Conservation (phyloP, 1,140 invertebrate genomes). For the Aethina tumida region DNA sequence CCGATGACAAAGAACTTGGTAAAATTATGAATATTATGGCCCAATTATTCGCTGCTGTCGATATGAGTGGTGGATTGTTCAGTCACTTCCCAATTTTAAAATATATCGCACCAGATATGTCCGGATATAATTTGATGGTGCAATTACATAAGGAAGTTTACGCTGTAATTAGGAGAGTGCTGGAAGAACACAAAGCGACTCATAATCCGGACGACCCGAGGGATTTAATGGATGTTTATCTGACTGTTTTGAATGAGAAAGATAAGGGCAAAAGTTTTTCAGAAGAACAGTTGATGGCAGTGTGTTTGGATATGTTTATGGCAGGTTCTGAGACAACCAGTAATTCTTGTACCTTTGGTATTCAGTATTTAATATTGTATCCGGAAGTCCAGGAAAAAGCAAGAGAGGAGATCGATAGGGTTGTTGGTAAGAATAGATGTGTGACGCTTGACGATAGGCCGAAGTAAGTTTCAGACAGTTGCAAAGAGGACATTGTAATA, state of each 20-base stretch:
- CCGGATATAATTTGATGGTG: constrained; percentile 65
- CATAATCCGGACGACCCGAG: constrained; percentile 52
- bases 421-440: constrained; percentile 56
- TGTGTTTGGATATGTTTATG: constrained; percentile 74
- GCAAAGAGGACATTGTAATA: neutral
- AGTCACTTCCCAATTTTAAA: constrained; percentile 69
- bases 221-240: constrained; percentile 80
- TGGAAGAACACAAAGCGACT: constrained; percentile 61
- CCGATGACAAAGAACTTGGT: constrained; percentile 55
- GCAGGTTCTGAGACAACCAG: constrained; percentile 71
- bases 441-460: constrained; percentile 59
- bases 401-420: constrained; percentile 68
- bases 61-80: constrained; percentile 68
- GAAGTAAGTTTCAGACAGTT: constrained; percentile 42
- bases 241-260: constrained; percentile 52
- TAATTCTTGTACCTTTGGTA: constrained; percentile 66
- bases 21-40: constrained; percentile 57
- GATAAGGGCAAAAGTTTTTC: constrained; percentile 35
- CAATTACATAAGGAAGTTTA: constrained; percentile 59
- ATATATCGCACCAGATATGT: constrained; percentile 60
- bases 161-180: constrained; percentile 59
- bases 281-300: constrained; percentile 63
- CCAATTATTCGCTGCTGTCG: constrained; percentile 57
- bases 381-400: constrained; percentile 70
- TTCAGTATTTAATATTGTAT: constrained; percentile 67